These are phyloP conservation scores for Alectura lathami DNA, from an alignment of 2,113 vertebrate genomes.

Conservation along the genomic window DNA sequence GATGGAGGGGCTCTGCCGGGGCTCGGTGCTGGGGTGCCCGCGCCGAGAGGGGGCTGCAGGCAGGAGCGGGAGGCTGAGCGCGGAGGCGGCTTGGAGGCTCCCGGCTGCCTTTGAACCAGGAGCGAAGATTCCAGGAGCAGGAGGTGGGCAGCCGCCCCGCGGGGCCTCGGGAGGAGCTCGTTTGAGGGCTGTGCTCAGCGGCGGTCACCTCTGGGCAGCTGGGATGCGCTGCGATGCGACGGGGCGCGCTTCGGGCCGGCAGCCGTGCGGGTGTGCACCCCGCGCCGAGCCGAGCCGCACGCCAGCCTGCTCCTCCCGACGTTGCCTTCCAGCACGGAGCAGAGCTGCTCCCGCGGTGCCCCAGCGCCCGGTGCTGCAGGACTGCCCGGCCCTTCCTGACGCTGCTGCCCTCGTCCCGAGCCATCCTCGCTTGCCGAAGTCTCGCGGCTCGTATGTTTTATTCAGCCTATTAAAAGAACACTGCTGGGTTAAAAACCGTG, in stretches of 20 bases:
- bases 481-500: background rate
- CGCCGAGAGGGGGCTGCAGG: background rate
- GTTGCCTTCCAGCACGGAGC: background rate
- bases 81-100: background rate
- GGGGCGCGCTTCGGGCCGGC: background rate
- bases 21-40: background rate
- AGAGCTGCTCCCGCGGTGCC: accelerated
- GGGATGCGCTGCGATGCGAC: background rate
- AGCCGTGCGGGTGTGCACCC: too few species aligned
- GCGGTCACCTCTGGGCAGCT: background rate
- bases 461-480: background rate
- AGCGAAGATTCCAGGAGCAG: background rate
- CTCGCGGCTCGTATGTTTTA: background rate
- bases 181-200: accelerated
- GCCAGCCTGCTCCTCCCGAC: background rate
- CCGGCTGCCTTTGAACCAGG: accelerated
- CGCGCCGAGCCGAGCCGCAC: accelerated
- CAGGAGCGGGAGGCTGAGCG: accelerated
- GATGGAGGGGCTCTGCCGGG: background rate
- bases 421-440: accelerated
- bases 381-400: background rate
- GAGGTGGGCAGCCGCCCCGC: accelerated
- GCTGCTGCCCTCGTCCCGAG: background rate
- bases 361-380: background rate
- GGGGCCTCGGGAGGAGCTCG: background rate